A percentile compares a stretch with the other conserved stretches of the same genome.
Conservation (phyloP, 2,113 vertebrate genomes). For the Tragulus kanchil region DNA sequence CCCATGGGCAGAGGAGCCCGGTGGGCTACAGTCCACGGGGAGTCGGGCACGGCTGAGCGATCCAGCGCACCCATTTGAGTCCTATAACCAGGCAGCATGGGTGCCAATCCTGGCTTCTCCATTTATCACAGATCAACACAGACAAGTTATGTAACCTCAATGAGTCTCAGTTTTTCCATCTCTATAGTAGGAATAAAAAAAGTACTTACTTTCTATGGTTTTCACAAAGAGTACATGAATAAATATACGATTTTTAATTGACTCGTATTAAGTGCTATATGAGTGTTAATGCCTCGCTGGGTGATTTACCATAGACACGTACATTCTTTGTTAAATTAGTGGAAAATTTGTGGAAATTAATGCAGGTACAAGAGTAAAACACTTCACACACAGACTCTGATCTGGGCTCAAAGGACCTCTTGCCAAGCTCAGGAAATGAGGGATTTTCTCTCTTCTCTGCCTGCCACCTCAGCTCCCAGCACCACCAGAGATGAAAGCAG, state of each 20-base stretch:
- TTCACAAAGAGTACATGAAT: neutral
- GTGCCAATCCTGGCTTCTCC: neutral
- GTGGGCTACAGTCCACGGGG: too few relatives aligned
- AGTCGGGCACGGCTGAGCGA: too few relatives aligned
- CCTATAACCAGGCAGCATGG: neutral
- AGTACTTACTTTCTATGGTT: neutral
- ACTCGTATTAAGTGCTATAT: neutral
- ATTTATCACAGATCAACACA: accelerated
- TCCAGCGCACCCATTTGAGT: neutral
- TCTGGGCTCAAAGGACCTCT: neutral
- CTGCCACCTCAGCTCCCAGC: neutral
- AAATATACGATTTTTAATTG: neutral
- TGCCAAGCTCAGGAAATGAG: neutral
- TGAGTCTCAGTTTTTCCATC: neutral
- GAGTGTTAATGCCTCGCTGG: neutral
- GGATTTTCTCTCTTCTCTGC: neutral
- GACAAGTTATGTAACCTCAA: neutral
- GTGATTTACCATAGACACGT: neutral
- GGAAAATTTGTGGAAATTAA: neutral
- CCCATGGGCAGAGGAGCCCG: too few relatives aligned
- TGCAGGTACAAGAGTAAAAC: neutral
- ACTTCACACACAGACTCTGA: neutral
- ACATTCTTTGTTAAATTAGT: neutral
- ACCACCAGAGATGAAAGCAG: neutral
- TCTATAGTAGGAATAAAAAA: neutral